Evolutionary conservation across 2,888 invertebrate species (phyloP).

Genomic region (Drosophila limbata): DNA sequence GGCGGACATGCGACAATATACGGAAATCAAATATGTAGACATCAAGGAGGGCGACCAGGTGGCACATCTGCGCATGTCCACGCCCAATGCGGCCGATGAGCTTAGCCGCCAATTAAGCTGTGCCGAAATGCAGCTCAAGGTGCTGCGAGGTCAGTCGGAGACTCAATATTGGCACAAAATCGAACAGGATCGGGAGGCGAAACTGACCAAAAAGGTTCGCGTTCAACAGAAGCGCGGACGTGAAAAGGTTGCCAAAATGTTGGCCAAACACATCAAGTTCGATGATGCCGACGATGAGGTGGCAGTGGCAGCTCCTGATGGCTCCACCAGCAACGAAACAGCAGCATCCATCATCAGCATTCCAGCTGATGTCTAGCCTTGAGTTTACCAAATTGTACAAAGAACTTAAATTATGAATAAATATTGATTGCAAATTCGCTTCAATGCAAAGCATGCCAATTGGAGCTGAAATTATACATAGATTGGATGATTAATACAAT

Average conservation of each 20-base stretch:
- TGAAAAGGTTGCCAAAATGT: slow-evolving; percentile 79
- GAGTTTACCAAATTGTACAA: neutral
- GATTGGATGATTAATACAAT: neutral
- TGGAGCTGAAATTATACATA: neutral
- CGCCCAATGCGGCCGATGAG: slow-evolving; percentile 85
- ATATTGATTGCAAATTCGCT: neutral
- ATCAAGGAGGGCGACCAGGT: slow-evolving; percentile 89
- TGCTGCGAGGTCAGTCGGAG: slow-evolving; percentile 89
- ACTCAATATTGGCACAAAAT: slow-evolving; percentile 93
- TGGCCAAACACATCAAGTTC: slow-evolving; percentile 83
- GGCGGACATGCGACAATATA: slow-evolving; percentile 88
- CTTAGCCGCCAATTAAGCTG: slow-evolving; percentile 76
- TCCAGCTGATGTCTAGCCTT: slow-evolving; percentile 26
- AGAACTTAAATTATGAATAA: neutral
- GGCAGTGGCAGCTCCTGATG: slow-evolving; percentile 6
- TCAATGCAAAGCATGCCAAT: neutral
- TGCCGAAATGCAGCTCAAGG: slow-evolving; percentile 83
- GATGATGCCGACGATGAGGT: slow-evolving; percentile 76
- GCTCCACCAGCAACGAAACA: slow-evolving; percentile 12
- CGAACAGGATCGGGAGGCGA: slow-evolving; percentile 86
- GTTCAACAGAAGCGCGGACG: slow-evolving; percentile 82
- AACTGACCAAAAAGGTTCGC: slow-evolving; percentile 82
- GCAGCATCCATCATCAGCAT: neutral
- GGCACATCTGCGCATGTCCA: slow-evolving; percentile 89
- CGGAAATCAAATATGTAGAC: slow-evolving; percentile 92